Conservation (phyloP, 2,888 invertebrate genomes). For the Tinea pellionella region DNA sequence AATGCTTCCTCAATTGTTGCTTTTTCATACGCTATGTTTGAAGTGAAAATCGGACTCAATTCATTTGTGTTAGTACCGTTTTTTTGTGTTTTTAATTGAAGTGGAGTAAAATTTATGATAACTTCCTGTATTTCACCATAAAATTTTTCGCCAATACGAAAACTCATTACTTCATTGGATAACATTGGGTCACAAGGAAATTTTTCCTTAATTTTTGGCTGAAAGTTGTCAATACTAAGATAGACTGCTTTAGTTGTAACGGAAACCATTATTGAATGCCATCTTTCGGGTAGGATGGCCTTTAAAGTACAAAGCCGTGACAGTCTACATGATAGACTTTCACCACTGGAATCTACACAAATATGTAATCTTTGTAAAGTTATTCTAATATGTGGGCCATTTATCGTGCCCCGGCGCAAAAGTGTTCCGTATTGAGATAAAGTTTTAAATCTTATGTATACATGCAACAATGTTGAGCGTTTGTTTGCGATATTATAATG, state of each 20-base stretch:
- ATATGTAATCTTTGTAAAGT: conserved; percentile 55
- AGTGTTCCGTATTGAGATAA: conserved; percentile 53
- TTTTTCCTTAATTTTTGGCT: conserved; percentile 27
- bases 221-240: conserved; percentile 48
- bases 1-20: conserved; percentile 47
- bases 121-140: conserved; percentile 59
- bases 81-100: conserved; percentile 33
- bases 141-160: conserved; percentile 50
- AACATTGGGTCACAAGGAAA: conserved; percentile 53
- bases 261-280: conserved; percentile 51
- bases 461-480: conserved; percentile 49
- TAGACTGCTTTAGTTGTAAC: conserved; percentile 43
- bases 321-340: conserved; percentile 35
- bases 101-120: conserved; percentile 52
- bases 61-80: conserved; percentile 22
- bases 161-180: conserved; percentile 39
- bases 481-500: conserved; percentile 42
- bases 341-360: conserved; percentile 48
- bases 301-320: conserved; percentile 41
- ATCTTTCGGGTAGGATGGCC: conserved; percentile 41
- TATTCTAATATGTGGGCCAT: conserved; percentile 37
- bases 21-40: conserved; percentile 50
- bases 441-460: conserved; percentile 54
- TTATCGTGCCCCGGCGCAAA: conserved; percentile 39
- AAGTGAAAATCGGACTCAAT: conserved; percentile 35